phyloP scores from a whole-genome alignment of 2,797 vertebrate species.

The Sebastes hubbsi region DNA sequence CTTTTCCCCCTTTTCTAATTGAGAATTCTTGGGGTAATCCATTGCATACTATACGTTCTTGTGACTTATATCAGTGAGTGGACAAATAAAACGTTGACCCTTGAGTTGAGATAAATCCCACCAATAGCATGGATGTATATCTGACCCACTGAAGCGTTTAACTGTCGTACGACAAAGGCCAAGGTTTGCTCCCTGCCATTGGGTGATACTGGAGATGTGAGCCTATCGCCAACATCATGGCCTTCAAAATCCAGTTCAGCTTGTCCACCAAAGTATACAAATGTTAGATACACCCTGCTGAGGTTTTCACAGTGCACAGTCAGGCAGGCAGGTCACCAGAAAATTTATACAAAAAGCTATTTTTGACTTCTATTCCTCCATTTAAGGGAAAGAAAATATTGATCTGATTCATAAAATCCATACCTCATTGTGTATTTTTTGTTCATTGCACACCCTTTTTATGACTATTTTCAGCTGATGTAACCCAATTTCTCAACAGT shows the following conservation, averaged over 20 bases:
- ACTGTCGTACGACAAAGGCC: background rate
- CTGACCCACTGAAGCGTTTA: background rate
- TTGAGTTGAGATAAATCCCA: constrained; percentile 11
- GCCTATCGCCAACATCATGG: background rate
- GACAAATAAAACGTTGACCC: constrained; percentile 16
- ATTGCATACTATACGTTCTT: background rate
- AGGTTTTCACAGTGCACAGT: background rate
- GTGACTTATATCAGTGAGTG: background rate
- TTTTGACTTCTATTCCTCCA: background rate
- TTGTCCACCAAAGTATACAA: background rate
- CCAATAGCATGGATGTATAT: background rate
- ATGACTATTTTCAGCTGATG: background rate
- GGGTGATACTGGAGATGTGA: background rate
- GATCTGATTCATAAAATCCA: background rate
- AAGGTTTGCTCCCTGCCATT: background rate
- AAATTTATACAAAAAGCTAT: background rate
- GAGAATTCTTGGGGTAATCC: background rate
- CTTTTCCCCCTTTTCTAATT: background rate
- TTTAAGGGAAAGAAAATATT: constrained; percentile 6
- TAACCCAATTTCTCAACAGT: constrained; percentile 5
- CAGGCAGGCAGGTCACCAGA: background rate
- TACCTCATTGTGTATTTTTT: background rate
- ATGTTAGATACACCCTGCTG: background rate
- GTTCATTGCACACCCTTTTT: background rate
- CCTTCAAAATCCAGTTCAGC: background rate